Conservation (phyloP, 2,888 invertebrate genomes). For the Andrena marginata region DNA sequence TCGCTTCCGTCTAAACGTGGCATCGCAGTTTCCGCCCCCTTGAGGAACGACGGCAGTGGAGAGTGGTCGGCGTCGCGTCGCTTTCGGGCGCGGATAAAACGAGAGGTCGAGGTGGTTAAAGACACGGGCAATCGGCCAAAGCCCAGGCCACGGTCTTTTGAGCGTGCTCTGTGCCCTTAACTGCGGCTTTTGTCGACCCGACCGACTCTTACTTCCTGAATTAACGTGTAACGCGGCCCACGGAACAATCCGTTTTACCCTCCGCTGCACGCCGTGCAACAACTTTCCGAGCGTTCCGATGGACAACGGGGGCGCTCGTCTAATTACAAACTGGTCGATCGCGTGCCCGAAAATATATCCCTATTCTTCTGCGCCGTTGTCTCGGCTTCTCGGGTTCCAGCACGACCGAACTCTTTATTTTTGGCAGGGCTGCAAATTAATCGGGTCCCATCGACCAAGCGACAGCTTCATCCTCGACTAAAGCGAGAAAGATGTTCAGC, state of each 20-base stretch:
- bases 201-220: slow-evolving; percentile 60
- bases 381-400: background rate
- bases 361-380: background rate
- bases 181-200: slow-evolving; percentile 56
- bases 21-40: slow-evolving; percentile 58
- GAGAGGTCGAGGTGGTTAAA: slow-evolving; percentile 48
- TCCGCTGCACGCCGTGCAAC: background rate
- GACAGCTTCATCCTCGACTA: background rate
- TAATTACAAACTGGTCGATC: slow-evolving; percentile 38
- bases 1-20: slow-evolving; percentile 67
- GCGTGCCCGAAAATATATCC: background rate
- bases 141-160: slow-evolving; percentile 47
- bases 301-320: background rate
- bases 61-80: slow-evolving; percentile 23
- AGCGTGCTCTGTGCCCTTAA: slow-evolving; percentile 59
- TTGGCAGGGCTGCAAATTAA: slow-evolving; percentile 18
- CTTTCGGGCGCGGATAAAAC: slow-evolving; percentile 5
- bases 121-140: slow-evolving; percentile 74
- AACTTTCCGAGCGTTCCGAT: background rate
- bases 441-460: slow-evolving; percentile 6
- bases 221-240: slow-evolving; percentile 65
- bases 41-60: slow-evolving; percentile 52
- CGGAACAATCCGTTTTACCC: slow-evolving; percentile 43
- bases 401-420: background rate
- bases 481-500: background rate